Evolutionary conservation across 2,113 vertebrate genomes (phyloP).

Genomic region (Himantopus leucocephalus): DNA sequence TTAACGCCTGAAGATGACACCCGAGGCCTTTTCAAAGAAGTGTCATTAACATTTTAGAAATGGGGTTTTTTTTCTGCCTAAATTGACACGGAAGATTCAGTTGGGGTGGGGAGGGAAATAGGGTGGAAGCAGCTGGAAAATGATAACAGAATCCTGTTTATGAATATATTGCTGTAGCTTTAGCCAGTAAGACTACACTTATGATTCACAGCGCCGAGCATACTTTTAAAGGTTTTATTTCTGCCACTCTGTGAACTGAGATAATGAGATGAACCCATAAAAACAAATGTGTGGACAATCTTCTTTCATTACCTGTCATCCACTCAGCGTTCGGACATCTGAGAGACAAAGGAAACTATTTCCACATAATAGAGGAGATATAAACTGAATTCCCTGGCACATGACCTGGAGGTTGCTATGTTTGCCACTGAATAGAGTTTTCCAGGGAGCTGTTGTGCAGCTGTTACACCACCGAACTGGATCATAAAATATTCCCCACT

Average conservation of each 20-base stretch:
- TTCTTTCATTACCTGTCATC: slow-evolving; percentile 28
- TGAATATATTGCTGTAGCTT: background rate
- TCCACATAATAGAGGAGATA: background rate
- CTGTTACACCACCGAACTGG: background rate
- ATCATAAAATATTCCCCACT: background rate
- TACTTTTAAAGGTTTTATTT: slow-evolving; percentile 42
- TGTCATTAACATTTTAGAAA: background rate
- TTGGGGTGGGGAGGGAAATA: background rate
- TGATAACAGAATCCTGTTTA: background rate
- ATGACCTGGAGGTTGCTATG: background rate
- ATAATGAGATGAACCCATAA: background rate
- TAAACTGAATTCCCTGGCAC: background rate
- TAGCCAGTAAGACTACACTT: background rate
- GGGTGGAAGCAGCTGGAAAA: background rate
- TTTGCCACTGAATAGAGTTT: background rate
- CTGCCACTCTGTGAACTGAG: background rate
- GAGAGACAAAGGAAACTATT: slow-evolving; percentile 29
- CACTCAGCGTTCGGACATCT: background rate
- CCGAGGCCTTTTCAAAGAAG: background rate
- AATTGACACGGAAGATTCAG: background rate
- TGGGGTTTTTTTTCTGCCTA: background rate
- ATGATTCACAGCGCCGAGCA: background rate
- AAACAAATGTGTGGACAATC: slow-evolving; percentile 16
- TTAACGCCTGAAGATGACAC: background rate
- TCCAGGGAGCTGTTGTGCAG: background rate